Percentiles rank a stretch among this genome's conserved stretches.
These are phyloP conservation scores for Albula glossodonta DNA, from an alignment of 2,113 vertebrate genomes.

Conservation along the genomic window DNA sequence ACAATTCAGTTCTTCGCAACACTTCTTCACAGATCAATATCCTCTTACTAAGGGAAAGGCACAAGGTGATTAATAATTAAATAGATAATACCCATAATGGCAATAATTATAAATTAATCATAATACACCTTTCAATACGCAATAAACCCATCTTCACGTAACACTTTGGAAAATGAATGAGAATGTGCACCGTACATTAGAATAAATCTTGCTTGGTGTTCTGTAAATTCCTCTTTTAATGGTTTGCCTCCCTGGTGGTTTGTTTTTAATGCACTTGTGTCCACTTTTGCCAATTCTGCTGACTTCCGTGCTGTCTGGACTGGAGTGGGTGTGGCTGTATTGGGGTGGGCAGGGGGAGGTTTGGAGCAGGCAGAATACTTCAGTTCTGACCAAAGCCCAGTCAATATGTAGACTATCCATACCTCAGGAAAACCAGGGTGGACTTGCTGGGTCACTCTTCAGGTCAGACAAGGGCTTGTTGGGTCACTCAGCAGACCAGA, in stretches of 20 bases:
- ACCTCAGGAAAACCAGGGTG: too few species aligned
- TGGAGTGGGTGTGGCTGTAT: background rate
- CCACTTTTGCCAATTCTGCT: background rate
- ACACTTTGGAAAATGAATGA: background rate
- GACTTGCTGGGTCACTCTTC: too few species aligned
- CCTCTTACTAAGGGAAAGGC: background rate
- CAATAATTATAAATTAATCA: slow-evolving; percentile 29
- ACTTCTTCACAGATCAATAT: slow-evolving; percentile 15
- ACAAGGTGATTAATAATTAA: slow-evolving; percentile 52
- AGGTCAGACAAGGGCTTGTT: too few species aligned
- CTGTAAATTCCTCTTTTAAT: slow-evolving; percentile 24
- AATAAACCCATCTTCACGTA: background rate
- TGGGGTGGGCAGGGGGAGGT: too few species aligned
- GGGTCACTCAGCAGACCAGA: too few species aligned
- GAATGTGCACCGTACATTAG: background rate
- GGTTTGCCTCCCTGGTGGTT: slow-evolving; percentile 13
- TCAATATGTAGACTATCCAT: too few species aligned
- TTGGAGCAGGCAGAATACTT: too few species aligned
- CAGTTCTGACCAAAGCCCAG: too few species aligned
- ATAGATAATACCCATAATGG: slow-evolving; percentile 36
- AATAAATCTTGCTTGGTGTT: slow-evolving; percentile 41
- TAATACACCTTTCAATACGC: slow-evolving; percentile 16
- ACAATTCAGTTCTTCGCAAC: slow-evolving; percentile 13
- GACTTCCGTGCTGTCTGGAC: background rate
- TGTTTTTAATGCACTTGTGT: slow-evolving; percentile 22